These are phyloP conservation scores for Spea bombifrons DNA, from an alignment of 2,113 vertebrate genomes.

Conservation along the genomic window DNA sequence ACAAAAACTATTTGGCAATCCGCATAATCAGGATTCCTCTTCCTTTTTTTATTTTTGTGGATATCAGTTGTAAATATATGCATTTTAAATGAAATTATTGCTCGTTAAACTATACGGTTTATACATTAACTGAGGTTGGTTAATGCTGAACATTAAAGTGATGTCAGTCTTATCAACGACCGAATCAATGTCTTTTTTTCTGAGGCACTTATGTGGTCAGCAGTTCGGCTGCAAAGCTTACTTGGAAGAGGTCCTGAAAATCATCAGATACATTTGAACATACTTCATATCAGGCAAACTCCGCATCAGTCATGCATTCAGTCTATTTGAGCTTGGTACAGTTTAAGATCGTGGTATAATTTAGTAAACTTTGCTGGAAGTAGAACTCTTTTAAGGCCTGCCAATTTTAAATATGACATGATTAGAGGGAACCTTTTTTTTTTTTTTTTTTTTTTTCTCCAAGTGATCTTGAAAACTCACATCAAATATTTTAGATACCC, in stretches of 20 bases:
- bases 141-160: slow-evolving; percentile 4
- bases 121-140: slow-evolving; percentile 4
- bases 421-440: slow-evolving; percentile 15
- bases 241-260: neutral
- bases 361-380: slow-evolving; percentile 1
- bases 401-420: slow-evolving; percentile 18
- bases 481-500: slow-evolving; percentile 19
- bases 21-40: too few species aligned
- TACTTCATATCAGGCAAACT: neutral
- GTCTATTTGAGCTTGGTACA: neutral
- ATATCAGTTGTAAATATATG: too few species aligned
- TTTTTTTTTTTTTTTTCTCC: neutral
- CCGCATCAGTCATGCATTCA: neutral
- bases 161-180: slow-evolving; percentile 7
- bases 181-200: neutral
- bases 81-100: neutral
- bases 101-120: neutral
- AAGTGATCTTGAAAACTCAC: neutral
- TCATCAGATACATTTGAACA: neutral
- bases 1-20: too few species aligned
- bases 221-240: neutral
- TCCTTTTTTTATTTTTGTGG: too few species aligned
- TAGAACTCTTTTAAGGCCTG: neutral
- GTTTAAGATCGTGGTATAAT: slow-evolving; percentile 1
- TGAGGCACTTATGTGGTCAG: neutral